A percentile compares a stretch with the other conserved stretches of the same genome.
Conservation (phyloP, 2,797 vertebrate genomes). For the Neosalanx taihuensis region DNA sequence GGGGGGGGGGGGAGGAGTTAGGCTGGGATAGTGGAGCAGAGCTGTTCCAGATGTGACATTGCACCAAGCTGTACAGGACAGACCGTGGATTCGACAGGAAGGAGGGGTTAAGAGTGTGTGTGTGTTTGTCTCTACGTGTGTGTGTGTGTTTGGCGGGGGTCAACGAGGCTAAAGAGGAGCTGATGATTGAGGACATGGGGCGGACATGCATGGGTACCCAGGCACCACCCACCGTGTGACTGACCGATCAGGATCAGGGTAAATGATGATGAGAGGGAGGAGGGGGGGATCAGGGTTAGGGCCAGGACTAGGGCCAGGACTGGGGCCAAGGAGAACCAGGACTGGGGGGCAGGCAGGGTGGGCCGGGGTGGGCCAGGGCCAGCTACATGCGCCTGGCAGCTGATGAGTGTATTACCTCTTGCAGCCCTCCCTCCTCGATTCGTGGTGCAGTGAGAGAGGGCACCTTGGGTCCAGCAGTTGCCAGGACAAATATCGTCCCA, state of each 20-base stretch:
- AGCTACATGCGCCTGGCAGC: constrained; percentile 68
- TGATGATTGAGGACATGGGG: neutral
- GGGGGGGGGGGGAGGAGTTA: neutral
- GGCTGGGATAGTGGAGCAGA: too few species aligned
- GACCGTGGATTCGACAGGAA: constrained; percentile 40
- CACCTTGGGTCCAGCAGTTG: constrained; percentile 66
- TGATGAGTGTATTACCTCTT: constrained; percentile 73
- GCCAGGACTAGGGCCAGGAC: too few species aligned
- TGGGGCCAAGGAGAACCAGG: constrained; percentile 39
- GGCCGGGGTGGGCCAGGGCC: constrained; percentile 50
- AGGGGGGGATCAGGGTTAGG: neutral
- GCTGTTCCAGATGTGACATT: constrained; percentile 86
- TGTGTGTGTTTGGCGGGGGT: neutral
- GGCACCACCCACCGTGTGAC: neutral
- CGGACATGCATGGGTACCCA: neutral
- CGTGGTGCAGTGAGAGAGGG: constrained; percentile 47
- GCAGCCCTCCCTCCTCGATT: constrained; percentile 58
- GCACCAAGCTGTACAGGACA: constrained; percentile 65
- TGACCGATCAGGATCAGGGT: neutral
- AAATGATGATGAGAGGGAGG: neutral
- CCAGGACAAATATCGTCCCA: constrained; percentile 62
- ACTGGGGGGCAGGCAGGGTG: constrained; percentile 51
- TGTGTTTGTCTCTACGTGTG: neutral
- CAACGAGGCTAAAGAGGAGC: neutral
- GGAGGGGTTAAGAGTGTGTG: constrained; percentile 22